phyloP scores from a whole-genome alignment of 2,113 vertebrate genomes.

The Seriola aureovittata region DNA sequence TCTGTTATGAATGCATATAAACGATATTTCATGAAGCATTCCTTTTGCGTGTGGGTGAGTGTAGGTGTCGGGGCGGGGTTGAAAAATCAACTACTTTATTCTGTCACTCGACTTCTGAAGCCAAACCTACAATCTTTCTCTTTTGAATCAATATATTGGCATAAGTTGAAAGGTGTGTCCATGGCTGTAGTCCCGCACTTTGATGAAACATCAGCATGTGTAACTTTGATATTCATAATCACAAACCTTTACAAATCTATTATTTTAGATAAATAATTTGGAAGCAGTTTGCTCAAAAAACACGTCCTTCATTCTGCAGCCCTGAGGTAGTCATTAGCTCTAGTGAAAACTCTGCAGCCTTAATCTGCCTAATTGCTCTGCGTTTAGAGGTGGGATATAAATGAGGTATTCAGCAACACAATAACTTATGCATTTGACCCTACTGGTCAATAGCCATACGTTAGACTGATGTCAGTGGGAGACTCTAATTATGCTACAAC shows the following conservation, averaged over 20 bases:
- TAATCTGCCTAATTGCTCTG: constrained; percentile 69
- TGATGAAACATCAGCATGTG: neutral
- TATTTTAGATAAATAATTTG: constrained; percentile 9
- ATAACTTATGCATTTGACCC: constrained; percentile 80
- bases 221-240: neutral
- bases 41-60: no score
- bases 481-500: constrained; percentile 77
- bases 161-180: no score
- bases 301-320: constrained; percentile 1
- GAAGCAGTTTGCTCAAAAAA: constrained; percentile 6
- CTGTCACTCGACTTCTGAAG: neutral
- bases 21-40: no score
- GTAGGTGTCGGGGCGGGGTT: no score
- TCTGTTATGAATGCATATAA: no score
- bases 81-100: no score
- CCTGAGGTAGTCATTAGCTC: constrained; percentile 37
- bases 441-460: constrained; percentile 76
- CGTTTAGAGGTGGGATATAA: constrained; percentile 71
- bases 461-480: constrained; percentile 78
- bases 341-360: constrained; percentile 40
- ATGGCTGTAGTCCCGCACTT: no score
- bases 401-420: constrained; percentile 61
- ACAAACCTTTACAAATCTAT: neutral
- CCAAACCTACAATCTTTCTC: neutral
- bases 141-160: no score